phyloP scores from a whole-genome alignment of 37 sponge, comb jelly and placozoan genomes.

The Beroe forskalii region DNA sequence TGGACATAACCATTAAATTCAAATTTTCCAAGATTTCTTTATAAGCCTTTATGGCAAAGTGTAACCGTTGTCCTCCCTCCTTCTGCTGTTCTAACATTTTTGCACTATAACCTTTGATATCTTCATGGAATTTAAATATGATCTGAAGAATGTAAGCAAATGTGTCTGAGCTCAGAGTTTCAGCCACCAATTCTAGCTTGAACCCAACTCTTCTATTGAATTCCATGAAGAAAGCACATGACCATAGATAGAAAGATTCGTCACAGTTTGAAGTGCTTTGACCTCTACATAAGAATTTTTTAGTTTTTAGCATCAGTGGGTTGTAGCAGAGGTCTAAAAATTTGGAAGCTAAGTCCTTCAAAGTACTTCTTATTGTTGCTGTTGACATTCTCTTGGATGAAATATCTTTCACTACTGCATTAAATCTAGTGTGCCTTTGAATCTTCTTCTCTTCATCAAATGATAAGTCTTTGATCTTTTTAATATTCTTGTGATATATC shows the following conservation, averaged over 20 bases:
- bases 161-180: slow-evolving; percentile 36
- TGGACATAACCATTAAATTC: slow-evolving; percentile 33
- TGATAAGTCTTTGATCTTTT: slow-evolving; percentile 49
- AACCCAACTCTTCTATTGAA: slow-evolving; percentile 53
- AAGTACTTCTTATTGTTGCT: neutral
- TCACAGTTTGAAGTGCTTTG: slow-evolving; percentile 54
- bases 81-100: neutral
- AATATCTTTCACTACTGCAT: slow-evolving; percentile 18
- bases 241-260: slow-evolving; percentile 51
- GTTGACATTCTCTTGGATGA: slow-evolving; percentile 2
- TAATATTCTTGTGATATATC: slow-evolving; percentile 58
- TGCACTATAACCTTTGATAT: slow-evolving; percentile 46
- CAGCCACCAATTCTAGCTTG: slow-evolving; percentile 47
- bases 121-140: slow-evolving; percentile 51
- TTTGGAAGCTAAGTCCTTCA: slow-evolving; percentile 24
- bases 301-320: slow-evolving; percentile 44
- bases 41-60: slow-evolving; percentile 28
- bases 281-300: slow-evolving; percentile 30
- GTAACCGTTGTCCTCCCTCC: neutral
- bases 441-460: slow-evolving; percentile 59
- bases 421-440: slow-evolving; percentile 22
- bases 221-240: slow-evolving; percentile 49
- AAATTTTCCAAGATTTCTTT: slow-evolving; percentile 46
- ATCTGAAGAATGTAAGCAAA: slow-evolving; percentile 48
- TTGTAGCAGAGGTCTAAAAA: slow-evolving; percentile 54